Percentiles rank a stretch among this genome's conserved stretches.
phyloP scores from a whole-genome alignment of 2,113 vertebrate genomes.

The Hylia prasina region DNA sequence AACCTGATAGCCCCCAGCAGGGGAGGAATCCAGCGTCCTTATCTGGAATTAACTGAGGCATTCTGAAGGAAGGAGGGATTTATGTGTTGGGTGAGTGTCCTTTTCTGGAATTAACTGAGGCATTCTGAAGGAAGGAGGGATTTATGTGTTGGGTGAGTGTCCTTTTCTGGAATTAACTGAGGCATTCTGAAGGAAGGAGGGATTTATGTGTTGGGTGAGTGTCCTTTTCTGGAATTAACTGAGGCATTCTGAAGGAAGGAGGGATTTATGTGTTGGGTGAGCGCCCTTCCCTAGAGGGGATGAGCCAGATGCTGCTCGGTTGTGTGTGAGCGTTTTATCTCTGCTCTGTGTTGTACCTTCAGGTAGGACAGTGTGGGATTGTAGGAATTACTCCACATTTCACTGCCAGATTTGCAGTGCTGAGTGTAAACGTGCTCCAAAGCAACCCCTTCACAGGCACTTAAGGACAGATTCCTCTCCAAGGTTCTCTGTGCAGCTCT shows the following conservation, averaged over 20 bases:
- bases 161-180: neutral
- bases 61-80: neutral
- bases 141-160: neutral
- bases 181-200: neutral
- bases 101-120: neutral
- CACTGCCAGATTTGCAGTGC: neutral
- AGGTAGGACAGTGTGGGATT: neutral
- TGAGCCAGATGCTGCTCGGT: neutral
- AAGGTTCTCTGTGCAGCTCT: neutral
- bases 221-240: neutral
- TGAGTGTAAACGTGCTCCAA: neutral
- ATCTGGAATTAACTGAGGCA: neutral
- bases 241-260: neutral
- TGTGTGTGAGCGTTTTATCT: neutral
- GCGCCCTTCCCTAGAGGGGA: neutral
- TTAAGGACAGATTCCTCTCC: neutral
- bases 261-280: rapidly evolving
- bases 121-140: neutral
- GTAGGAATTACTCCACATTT: neutral
- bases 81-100: neutral
- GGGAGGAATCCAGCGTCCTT: neutral
- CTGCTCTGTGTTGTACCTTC: neutral
- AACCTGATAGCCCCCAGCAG: neutral
- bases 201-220: rapidly evolving
- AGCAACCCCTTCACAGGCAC: neutral